These are phyloP conservation scores for Drosophila carrolli DNA, from an alignment of 1,140 invertebrate genomes.

Conservation along the genomic window DNA sequence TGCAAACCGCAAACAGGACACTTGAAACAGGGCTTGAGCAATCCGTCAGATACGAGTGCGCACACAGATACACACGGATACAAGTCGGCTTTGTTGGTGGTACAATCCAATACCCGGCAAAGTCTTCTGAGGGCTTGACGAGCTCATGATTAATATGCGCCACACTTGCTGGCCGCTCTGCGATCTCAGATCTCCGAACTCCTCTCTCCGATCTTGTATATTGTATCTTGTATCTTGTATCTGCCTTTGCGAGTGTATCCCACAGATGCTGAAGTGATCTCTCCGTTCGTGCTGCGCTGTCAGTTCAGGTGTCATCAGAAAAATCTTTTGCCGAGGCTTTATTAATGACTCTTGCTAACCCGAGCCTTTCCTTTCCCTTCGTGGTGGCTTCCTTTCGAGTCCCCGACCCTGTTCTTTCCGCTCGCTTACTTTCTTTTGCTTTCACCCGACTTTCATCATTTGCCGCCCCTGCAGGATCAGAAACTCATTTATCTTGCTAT, in stretches of 20 bases:
- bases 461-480: constrained; percentile 64
- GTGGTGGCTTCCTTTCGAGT: constrained; percentile 28
- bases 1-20: constrained; percentile 65
- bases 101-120: constrained; percentile 23
- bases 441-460: constrained; percentile 70
- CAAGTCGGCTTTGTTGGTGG: constrained; percentile 68
- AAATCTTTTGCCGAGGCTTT: constrained; percentile 75
- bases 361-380: constrained; percentile 48
- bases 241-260: constrained; percentile 36
- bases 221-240: constrained; percentile 16
- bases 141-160: constrained; percentile 79
- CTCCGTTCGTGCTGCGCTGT: constrained; percentile 59
- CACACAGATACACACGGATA: constrained; percentile 10
- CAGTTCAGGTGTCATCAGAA: constrained; percentile 81
- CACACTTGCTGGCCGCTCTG: constrained; percentile 51
- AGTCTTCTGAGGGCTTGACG: constrained; percentile 63
- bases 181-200: constrained; percentile 8
- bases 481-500: constrained; percentile 69
- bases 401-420: constrained; percentile 29
- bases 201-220: constrained; percentile 3
- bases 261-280: constrained; percentile 69
- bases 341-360: constrained; percentile 73
- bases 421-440: constrained; percentile 60
- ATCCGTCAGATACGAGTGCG: constrained; percentile 36
- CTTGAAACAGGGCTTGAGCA: constrained; percentile 48